phyloP scores from a whole-genome alignment of 2,113 vertebrate species.

The Sander lucioperca region DNA sequence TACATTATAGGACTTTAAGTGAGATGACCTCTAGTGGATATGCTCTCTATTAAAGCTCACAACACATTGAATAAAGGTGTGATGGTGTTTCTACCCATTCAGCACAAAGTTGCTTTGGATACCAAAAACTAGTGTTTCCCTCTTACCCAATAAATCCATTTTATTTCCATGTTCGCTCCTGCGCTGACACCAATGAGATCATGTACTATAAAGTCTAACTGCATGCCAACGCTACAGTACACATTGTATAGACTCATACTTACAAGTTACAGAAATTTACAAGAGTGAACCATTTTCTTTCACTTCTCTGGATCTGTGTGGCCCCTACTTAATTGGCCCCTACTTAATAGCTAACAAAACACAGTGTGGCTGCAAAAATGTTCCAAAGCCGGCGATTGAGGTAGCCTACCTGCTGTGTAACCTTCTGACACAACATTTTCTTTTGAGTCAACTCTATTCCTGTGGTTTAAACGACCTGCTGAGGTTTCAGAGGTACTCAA shows the following conservation, averaged over 20 bases:
- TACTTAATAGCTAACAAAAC: constrained; percentile 44
- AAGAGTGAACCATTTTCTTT: constrained; percentile 22
- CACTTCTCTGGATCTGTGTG: constrained; percentile 38
- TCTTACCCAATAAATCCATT: constrained; percentile 52
- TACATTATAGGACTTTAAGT: not conserved
- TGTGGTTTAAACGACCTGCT: constrained; percentile 40
- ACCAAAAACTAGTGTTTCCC: constrained; percentile 39
- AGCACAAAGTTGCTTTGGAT: constrained; percentile 49
- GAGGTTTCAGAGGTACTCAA: constrained; percentile 54
- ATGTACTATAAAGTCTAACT: constrained; percentile 41
- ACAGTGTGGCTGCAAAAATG: constrained; percentile 28
- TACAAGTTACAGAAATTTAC: constrained; percentile 31
- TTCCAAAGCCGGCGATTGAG: constrained; percentile 28
- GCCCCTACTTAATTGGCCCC: constrained; percentile 41
- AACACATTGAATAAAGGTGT: constrained; percentile 19
- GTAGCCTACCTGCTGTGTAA: constrained; percentile 58
- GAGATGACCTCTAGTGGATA: not conserved
- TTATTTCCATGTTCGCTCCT: constrained; percentile 55
- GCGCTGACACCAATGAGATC: constrained; percentile 56
- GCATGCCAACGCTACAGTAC: constrained; percentile 15
- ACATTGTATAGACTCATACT: constrained; percentile 43
- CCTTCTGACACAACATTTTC: constrained; percentile 45
- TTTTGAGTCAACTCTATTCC: constrained; percentile 41
- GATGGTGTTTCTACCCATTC: constrained; percentile 10
- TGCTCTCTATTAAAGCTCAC: constrained; percentile 10